These are phyloP conservation scores for Ophion ventricosus DNA, from an alignment of 2,888 invertebrate genomes.

Conservation along the genomic window DNA sequence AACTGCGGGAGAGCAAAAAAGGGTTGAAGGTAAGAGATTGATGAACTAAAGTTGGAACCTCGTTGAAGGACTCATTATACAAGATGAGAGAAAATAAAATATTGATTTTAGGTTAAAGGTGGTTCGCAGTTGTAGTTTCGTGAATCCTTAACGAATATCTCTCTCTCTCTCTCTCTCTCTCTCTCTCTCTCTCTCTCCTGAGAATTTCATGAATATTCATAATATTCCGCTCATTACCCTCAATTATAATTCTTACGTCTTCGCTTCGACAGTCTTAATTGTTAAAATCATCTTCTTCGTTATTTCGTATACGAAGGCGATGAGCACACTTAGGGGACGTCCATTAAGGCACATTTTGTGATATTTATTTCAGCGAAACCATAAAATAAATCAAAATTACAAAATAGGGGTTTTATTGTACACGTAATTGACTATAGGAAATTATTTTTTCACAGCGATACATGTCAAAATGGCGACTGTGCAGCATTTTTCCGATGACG, in stretches of 20 bases:
- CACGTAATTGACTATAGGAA: too few species aligned
- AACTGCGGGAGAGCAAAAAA: conserved; percentile 16
- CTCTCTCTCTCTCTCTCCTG: not conserved
- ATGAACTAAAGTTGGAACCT: conserved; percentile 41
- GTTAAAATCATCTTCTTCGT: not conserved
- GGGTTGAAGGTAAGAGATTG: conserved; percentile 41
- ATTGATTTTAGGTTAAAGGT: conserved; percentile 29
- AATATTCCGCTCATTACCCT: not conserved
- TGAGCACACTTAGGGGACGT: too few species aligned
- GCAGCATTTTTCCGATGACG: too few species aligned
- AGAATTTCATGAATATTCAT: conserved; percentile 8
- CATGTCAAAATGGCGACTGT: too few species aligned
- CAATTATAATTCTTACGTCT: not conserved
- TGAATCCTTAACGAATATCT: conserved; percentile 8
- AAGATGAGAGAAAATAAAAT: conserved; percentile 16
- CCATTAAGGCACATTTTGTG: too few species aligned
- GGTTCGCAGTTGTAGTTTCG: not conserved
- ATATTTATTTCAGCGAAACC: too few species aligned
- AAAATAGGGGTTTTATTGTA: too few species aligned
- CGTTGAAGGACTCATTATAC: not conserved
- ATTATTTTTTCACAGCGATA: too few species aligned
- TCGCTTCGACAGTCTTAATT: not conserved
- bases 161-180: too few species aligned
- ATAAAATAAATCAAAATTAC: too few species aligned
- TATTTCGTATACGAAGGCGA: too few species aligned